Conservation (phyloP, 2,113 vertebrate species). For the Oenanthe oenanthe region DNA sequence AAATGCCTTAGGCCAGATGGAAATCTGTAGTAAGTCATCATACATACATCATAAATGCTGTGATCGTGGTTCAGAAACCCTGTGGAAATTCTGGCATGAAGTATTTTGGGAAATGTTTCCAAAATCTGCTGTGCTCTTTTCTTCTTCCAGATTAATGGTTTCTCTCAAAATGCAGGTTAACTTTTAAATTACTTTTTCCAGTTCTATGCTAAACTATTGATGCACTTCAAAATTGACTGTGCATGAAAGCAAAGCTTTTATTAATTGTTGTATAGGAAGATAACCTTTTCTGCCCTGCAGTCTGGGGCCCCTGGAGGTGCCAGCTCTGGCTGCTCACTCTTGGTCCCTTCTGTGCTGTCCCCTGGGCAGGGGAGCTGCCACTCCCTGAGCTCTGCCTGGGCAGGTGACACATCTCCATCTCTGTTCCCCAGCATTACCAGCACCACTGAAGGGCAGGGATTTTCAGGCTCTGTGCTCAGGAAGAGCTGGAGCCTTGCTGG, state of each 20-base stretch:
- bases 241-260: neutral
- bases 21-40: constrained; percentile 23
- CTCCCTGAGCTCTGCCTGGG: neutral
- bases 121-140: constrained; percentile 19
- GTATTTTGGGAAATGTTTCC: constrained; percentile 5
- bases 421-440: neutral
- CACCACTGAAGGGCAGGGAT: neutral
- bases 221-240: neutral
- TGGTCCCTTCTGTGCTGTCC: neutral
- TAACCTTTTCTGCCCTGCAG: neutral
- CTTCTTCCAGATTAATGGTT: constrained; percentile 28
- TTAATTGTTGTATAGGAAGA: neutral
- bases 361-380: rapidly evolving
- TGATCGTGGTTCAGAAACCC: neutral
- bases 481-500: neutral
- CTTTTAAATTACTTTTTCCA: neutral
- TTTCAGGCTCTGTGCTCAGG: neutral
- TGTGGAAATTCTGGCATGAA: constrained; percentile 11
- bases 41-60: neutral
- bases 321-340: neutral
- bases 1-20: constrained; percentile 14
- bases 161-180: neutral
- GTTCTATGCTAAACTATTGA: neutral
- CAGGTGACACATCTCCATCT: neutral
- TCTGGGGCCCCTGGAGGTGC: neutral